Percentiles rank a stretch among this genome's conserved stretches.
Conservation (phyloP, 2,113 vertebrate genomes). For the Dipodomys stephensi region DNA sequence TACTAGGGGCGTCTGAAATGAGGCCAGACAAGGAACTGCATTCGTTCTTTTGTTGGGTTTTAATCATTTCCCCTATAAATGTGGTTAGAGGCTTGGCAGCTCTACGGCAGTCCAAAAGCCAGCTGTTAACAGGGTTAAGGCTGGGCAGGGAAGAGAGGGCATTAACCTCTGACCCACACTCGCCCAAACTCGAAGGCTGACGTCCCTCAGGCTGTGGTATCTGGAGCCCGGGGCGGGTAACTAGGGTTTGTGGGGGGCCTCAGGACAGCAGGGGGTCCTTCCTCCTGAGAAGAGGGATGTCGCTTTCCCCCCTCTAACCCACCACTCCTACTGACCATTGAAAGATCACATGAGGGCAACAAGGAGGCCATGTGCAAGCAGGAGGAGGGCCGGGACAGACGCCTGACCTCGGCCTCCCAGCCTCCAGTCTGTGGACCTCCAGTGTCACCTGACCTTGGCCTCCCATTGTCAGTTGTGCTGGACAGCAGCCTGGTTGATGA, state of each 20-base stretch:
- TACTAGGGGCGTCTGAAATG: neutral
- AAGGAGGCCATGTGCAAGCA: neutral
- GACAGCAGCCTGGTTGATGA: neutral
- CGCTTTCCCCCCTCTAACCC: neutral
- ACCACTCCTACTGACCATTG: neutral
- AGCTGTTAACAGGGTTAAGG: neutral
- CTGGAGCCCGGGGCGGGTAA: neutral
- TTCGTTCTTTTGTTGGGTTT: neutral
- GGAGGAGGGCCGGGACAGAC: too few species aligned
- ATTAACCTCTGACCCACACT: too few species aligned
- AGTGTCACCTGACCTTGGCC: neutral
- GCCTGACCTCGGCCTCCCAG: neutral
- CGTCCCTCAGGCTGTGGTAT: neutral
- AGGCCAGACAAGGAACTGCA: neutral
- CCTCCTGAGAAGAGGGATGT: neutral
- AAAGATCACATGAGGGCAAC: neutral
- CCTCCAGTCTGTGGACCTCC: neutral
- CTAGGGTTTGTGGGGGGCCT: neutral
- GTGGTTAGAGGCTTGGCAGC: too few species aligned
- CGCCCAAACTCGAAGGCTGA: neutral
- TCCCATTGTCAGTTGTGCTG: neutral
- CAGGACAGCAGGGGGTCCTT: neutral
- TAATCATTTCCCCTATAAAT: neutral
- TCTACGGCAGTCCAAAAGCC: conserved; percentile 7
- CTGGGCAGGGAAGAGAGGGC: neutral